A percentile compares a stretch with the other conserved stretches of the same genome.
Conservation (phyloP, 2,888 invertebrate genomes). For the Thymelicus lineola region DNA sequence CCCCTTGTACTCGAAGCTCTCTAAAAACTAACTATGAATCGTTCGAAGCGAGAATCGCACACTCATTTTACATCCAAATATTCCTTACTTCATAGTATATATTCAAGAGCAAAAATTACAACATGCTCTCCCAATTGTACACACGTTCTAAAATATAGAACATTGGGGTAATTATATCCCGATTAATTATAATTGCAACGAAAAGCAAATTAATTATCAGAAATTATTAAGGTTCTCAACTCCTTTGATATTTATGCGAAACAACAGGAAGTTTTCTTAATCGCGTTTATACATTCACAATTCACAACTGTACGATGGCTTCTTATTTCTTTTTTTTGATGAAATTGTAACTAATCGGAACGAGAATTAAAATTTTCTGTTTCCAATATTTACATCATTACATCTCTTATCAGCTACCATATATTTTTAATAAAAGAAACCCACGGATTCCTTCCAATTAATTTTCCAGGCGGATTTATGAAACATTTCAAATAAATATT, state of each 20-base stretch:
- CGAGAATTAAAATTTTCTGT: neutral
- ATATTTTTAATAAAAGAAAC: neutral
- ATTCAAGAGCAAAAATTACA: neutral
- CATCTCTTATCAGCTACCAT: neutral
- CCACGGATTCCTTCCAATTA: neutral
- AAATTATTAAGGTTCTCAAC: neutral
- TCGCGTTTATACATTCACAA: too few relatives aligned
- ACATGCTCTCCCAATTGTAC: neutral
- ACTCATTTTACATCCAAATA: slow-evolving; percentile 1
- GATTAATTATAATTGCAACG: neutral
- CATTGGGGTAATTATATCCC: neutral
- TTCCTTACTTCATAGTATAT: neutral
- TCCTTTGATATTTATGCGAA: neutral
- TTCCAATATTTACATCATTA: neutral
- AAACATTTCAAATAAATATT: slow-evolving; percentile 3
- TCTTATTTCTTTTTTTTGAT: neutral
- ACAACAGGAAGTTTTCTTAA: too few relatives aligned
- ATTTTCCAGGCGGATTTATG: slow-evolving; percentile 18
- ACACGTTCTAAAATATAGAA: neutral
- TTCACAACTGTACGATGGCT: too few relatives aligned
- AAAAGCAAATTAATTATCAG: neutral
- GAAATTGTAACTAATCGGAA: neutral
- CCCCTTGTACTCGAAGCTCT: slow-evolving; percentile 23
- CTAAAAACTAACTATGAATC: slow-evolving; percentile 16
- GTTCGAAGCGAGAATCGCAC: neutral